phyloP scores from a whole-genome alignment of 2,113 vertebrate genomes.

The Mirounga angustirostris region DNA sequence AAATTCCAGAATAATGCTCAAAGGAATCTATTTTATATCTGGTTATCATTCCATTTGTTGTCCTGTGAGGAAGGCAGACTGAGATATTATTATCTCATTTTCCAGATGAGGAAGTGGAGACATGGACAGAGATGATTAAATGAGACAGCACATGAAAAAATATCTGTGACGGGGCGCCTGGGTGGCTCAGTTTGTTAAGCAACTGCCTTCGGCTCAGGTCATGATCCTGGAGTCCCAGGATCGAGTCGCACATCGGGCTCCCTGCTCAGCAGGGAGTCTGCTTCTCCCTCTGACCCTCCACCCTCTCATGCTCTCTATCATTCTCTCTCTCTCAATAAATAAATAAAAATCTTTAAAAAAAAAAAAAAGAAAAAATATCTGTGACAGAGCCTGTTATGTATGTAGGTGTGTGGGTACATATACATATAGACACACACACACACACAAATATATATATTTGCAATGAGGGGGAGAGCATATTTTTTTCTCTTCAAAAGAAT shows the following conservation, averaged over 20 bases:
- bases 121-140: neutral
- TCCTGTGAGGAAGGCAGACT: neutral
- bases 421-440: neutral
- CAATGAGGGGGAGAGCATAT: neutral
- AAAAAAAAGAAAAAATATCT: neutral
- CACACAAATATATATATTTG: neutral
- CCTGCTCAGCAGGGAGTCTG: too few relatives aligned
- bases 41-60: neutral
- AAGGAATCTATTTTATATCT: neutral
- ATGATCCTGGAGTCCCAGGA: too few relatives aligned
- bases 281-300: too few relatives aligned
- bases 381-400: neutral
- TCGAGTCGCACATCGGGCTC: too few relatives aligned
- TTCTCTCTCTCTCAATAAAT: too few relatives aligned
- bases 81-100: conserved; percentile 4
- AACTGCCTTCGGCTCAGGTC: too few relatives aligned
- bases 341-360: too few relatives aligned
- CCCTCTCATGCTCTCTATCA: too few relatives aligned
- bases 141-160: neutral
- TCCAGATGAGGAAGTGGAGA: neutral
- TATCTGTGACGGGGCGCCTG: neutral
- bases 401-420: neutral
- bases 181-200: too few relatives aligned
- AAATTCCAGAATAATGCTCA: conserved; percentile 4
- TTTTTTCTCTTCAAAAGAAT: conserved; percentile 35